Conservation (phyloP, 2,888 invertebrate species). For the Heliconius ismenius region DNA sequence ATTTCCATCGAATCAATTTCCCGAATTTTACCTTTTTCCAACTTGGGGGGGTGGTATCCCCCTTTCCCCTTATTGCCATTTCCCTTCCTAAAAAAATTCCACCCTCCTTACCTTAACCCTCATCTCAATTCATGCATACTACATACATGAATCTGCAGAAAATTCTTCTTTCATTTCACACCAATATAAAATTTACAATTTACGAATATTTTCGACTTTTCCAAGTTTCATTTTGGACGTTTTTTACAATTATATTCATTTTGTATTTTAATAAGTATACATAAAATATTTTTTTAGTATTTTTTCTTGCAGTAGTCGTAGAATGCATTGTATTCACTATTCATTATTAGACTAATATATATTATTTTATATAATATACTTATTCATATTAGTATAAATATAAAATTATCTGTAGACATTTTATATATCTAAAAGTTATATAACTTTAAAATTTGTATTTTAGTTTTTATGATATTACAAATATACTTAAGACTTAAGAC, state of each 20-base stretch:
- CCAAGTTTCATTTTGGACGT: too few species aligned
- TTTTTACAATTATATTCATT: too few species aligned
- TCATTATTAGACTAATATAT: not conserved
- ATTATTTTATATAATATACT: not conserved
- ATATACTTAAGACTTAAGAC: slow-evolving; percentile 6
- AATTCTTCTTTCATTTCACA: too few species aligned
- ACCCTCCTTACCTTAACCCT: not conserved
- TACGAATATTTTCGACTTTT: too few species aligned
- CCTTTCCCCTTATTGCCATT: not conserved
- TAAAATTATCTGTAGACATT: not conserved
- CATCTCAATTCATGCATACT: not conserved
- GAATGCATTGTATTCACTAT: not conserved
- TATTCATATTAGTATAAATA: not conserved
- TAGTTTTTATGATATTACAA: not conserved
- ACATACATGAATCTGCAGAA: not conserved
- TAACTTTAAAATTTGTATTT: not conserved
- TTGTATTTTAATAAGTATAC: too few species aligned
- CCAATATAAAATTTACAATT: too few species aligned
- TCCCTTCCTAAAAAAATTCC: not conserved
- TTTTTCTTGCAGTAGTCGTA: not conserved
- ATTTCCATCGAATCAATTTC: not conserved
- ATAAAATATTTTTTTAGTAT: not conserved
- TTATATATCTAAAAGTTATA: not conserved
- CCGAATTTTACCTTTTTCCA: not conserved
- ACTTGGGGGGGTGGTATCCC: too few species aligned